Evolutionary conservation across 2,113 vertebrate genomes (phyloP), one percentile per base, ranked within the genome.

Genomic region (Myotis brandtii): DNA sequence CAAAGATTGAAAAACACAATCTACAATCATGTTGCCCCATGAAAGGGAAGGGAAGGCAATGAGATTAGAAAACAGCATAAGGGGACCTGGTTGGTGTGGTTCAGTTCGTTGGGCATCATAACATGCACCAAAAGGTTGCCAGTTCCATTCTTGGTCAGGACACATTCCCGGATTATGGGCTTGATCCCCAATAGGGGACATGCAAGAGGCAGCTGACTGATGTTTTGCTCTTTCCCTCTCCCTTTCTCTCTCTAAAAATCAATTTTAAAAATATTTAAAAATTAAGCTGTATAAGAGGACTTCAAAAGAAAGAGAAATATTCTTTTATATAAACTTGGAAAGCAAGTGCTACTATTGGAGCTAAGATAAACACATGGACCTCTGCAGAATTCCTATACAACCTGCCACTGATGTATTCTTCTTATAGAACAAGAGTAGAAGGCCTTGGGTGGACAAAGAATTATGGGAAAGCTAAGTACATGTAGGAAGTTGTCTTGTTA

Each of bases 381-480:
- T 64, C 77, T 83, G 25, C 4, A 37, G 50, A 83, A 52, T 43
- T 79, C 37, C 46, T 67, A 37, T 3, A 50, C 40, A 30, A 18
- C 25, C 50, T 76, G 20, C 37, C 50, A 32, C 18, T 46, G 27
- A 14, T 46, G 46, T 88, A 32, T 67, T 94, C 91, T 86, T 82
- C 73, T 92, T 92, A 56, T 25, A 72, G 73, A 88, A 83, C 40
- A 72, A 88, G 34, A 59, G 25, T 48, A 89, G n/a, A 90, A 90
- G 37, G 43, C 13, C 27, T 52, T 43, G 2, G 4, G 6, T 67
- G 32, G 17, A 80, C 84, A 76, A 62, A 82, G 75, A 86, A 76
- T 90, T 95, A 54, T 62, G 59, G 80, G n/a, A 93, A 85, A 76
- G 4, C 37, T 66, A 72, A 89, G 27, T 59, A 40, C 30, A 34